Base-by-base conservation (phyloP, 1,140 invertebrate species). In the Drosophila dunni region DNA sequence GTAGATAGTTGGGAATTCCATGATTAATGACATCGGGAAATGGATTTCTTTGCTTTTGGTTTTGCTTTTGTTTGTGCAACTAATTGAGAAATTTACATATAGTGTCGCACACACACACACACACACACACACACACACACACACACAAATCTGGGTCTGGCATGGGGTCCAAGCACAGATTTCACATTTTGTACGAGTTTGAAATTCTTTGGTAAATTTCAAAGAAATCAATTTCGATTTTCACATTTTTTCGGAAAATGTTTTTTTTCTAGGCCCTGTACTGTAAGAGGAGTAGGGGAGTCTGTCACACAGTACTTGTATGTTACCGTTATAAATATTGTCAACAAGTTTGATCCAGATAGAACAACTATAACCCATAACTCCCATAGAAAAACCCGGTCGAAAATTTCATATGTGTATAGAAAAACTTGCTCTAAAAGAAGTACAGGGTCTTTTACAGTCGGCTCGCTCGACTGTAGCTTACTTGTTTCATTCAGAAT, bases 11-110 rank as follows among this genome's bases (percentile, higher is more conserved):
- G 57, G 51, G 63, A 34, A 38, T 50, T 33, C 15, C 24, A 73
- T 78, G 75, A 78, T 78, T 78, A 78, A 78, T 78, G 75, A 77
- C 58, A 74, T 44, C 36, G 54, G 54, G 20, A 74, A 77, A 74
- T 63, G 75, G 53, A 70, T 75, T 75, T 75, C 60, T 58, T 65
- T 70, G 66, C 66, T 51, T 62, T 77, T 73, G 70, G 61, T 66
- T 58, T 65, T 70, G 66, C 66, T 51, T 62, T 77, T 73, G 70
- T 66, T 66, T 67, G 75, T 78, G 75, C 70, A 78, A 64, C 75
- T 78, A 78, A 78, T 78, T 78, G 70, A 74, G 75, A 78, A 74
- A 78, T 78, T 73, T 78, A 74, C 75, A 78, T 74, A 64, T 63
- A 53, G 46, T 38, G 51, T 33, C 15, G 8, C 51, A 54, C 51